Evolutionary conservation across 2,113 vertebrate species (phyloP), one percentile per base, ranked within the genome.

Genomic region (Toxostoma redivivum): DNA sequence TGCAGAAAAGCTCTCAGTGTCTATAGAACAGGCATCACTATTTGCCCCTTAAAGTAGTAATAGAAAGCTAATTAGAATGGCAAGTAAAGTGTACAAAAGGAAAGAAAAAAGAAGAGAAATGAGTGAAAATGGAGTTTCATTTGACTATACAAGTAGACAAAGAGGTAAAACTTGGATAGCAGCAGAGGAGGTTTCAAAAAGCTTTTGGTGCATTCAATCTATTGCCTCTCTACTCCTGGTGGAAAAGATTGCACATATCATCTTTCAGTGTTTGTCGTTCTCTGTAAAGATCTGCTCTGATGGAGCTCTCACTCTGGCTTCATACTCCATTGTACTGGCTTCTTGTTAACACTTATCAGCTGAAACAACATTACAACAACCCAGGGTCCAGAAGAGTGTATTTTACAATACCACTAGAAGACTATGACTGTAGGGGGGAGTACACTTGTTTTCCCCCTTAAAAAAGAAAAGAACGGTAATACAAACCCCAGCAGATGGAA

Each of bases 301-400:
- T 69, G 76, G 88, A 96, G 54, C 82, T 88, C 30, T 94, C 91
- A 94, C 31, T 64, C 74, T 51, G 65, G 78, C 62, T 94, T 90
- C 21, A 7, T 50, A 78, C 74, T 94, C 67, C 48, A 86, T 86
- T 94, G 84, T 94, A 89, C 54, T 71, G 84, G 48, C 57, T 92
- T 87, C 84, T 94, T 40, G 42, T 83, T 95, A 94, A 91, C 81
- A 92, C 81, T 91, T 89, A 91, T 74, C 86, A 89, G 95, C 92
- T 77, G 82, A 94, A 95, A 94, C 61, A 94, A 83, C 57, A 93
- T 72, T 92, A 28, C 42, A 91, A 83, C 64, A 85, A 85, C 30
- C 57, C n/a, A 65, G 76, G 71, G 65, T 83, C 47, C 67, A 45
- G 40, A 11, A 10, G 15, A 48, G 21, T 73, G 27, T 65, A 62